Evolutionary conservation across 2,797 vertebrate species (phyloP).

Genomic region (Pangasius mekongensis): DNA sequence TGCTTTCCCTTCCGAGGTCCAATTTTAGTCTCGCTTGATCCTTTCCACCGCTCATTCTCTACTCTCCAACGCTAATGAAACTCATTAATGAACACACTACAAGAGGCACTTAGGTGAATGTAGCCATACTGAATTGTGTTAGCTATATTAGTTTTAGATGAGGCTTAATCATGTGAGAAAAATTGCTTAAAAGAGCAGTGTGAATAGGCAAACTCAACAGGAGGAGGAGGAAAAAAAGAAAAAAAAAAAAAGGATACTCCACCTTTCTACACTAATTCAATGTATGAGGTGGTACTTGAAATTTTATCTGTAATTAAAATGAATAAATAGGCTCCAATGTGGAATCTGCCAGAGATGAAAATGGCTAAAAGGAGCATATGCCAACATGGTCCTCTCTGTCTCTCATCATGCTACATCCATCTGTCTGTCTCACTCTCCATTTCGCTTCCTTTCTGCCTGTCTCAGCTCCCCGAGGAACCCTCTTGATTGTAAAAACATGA

Average conservation of each 20-base stretch:
- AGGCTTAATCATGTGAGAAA: not conserved
- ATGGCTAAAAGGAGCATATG: slow-evolving; percentile 14
- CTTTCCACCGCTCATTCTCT: slow-evolving; percentile 45
- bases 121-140: not conserved
- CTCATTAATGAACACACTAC: slow-evolving; percentile 24
- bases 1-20: slow-evolving; percentile 26
- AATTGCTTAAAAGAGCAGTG: not conserved
- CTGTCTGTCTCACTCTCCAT: slow-evolving; percentile 36
- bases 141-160: slow-evolving; percentile 23
- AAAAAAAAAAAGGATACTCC: not conserved
- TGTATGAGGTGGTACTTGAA: not conserved
- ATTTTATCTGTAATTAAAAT: slow-evolving; percentile 7
- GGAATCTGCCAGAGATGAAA: slow-evolving; percentile 29
- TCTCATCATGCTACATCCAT: slow-evolving; percentile 28
- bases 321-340: not conserved
- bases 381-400: slow-evolving; percentile 10
- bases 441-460: slow-evolving; percentile 26
- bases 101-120: not conserved
- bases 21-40: slow-evolving; percentile 43
- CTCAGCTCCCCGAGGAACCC: slow-evolving; percentile 59
- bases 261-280: not conserved
- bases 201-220: not conserved
- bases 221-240: too few species aligned
- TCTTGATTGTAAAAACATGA: slow-evolving; percentile 78
- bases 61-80: slow-evolving; percentile 37